phyloP scores from a whole-genome alignment of 2,888 invertebrate genomes.

The Trypoxylon attenuatum region DNA sequence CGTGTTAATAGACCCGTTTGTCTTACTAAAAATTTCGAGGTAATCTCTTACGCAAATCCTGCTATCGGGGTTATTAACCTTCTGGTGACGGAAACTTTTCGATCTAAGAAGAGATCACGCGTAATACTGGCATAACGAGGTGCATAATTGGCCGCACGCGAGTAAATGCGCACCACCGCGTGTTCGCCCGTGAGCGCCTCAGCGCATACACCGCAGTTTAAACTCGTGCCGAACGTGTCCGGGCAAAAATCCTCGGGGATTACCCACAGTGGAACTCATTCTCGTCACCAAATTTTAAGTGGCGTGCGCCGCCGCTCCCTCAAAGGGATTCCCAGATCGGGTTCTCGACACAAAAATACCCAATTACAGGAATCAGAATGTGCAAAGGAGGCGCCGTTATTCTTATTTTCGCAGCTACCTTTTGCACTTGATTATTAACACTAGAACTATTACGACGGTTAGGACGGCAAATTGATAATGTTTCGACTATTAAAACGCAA shows the following conservation, averaged over 20 bases:
- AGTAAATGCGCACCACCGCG: slow-evolving; percentile 45
- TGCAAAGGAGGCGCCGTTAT: neutral
- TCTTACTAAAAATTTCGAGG: slow-evolving; percentile 32
- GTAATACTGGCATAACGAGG: slow-evolving; percentile 63
- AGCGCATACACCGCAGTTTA: slow-evolving; percentile 29
- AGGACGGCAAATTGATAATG: no score
- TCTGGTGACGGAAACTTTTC: slow-evolving; percentile 20
- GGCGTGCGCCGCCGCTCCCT: slow-evolving; percentile 9
- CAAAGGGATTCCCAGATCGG: slow-evolving; percentile 9
- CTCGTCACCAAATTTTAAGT: slow-evolving; percentile 15
- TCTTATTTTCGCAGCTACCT: neutral
- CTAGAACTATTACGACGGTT: no score
- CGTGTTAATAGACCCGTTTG: slow-evolving; percentile 40
- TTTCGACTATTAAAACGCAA: no score
- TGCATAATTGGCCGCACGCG: slow-evolving; percentile 59
- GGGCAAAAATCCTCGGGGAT: slow-evolving; percentile 48
- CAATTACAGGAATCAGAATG: slow-evolving; percentile 15
- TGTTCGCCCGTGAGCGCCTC: slow-evolving; percentile 2
- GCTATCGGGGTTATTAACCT: slow-evolving; percentile 32
- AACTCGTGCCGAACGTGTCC: slow-evolving; percentile 52
- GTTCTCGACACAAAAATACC: slow-evolving; percentile 1
- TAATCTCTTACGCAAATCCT: slow-evolving; percentile 41
- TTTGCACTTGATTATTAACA: no score
- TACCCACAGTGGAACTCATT: slow-evolving; percentile 52
- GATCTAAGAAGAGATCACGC: slow-evolving; percentile 56